Percentiles rank a stretch among this genome's conserved stretches.
Evolutionary conservation across 2,888 invertebrate species (phyloP).

Genomic region (Oligia fasciuncula): DNA sequence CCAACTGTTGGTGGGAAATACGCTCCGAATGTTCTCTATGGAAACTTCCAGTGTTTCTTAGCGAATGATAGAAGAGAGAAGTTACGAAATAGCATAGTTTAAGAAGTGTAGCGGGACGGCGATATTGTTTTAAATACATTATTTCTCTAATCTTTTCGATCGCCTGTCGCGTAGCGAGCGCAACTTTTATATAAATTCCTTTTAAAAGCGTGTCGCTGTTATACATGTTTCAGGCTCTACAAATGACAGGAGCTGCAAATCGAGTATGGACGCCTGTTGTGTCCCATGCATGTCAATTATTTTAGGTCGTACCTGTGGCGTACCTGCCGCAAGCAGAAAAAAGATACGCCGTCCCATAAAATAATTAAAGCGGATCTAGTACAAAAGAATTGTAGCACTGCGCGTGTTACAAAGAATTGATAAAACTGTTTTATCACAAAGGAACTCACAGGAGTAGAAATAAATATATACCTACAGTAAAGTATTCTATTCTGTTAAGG

Average conservation of each 20-base stretch:
- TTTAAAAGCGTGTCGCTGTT: neutral
- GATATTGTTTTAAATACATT: neutral
- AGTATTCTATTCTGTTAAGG: neutral
- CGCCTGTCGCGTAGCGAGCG: neutral
- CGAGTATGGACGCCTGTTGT: neutral
- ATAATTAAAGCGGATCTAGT: slow-evolving; percentile 3
- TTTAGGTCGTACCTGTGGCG: neutral
- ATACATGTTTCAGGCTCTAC: neutral
- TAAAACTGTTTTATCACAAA: neutral
- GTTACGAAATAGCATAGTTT: neutral
- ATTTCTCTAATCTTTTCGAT: neutral
- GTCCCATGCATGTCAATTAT: slow-evolving; percentile 18
- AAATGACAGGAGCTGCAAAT: neutral
- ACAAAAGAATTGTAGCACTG: neutral
- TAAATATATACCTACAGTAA: neutral
- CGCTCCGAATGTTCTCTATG: neutral
- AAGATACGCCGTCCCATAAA: neutral
- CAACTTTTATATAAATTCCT: neutral
- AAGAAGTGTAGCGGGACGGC: neutral
- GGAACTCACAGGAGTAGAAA: slow-evolving; percentile 2
- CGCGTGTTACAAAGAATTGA: neutral
- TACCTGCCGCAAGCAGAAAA: neutral
- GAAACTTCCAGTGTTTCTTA: neutral
- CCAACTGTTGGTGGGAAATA: neutral
- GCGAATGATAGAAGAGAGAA: neutral